Evolutionary conservation across 2,797 vertebrate species (phyloP), one percentile per base, ranked within the genome.

Genomic region (Anomalospiza imberbis): DNA sequence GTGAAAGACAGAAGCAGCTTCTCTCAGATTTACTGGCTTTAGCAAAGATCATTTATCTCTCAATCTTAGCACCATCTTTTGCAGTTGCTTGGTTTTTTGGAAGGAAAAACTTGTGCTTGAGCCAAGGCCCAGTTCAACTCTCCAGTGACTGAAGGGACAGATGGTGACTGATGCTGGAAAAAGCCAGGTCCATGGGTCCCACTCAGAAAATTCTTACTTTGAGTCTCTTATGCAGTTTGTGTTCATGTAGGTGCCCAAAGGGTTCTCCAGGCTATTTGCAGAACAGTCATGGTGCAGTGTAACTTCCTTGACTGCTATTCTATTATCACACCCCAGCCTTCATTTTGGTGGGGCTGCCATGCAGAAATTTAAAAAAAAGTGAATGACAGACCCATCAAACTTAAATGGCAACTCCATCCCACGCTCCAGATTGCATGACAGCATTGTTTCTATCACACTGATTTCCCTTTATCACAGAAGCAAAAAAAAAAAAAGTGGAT

Each of bases 401-500:
- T 82, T 82, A 87, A 94, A 89, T 93, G 83, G 85, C 85, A 93
- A 28, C 71, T 88, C 74, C 63, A 51, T 90, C 83, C 92, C 80
- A 93, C 17, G 0, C 65, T 91, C 80, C 93, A 92, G 80, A 90
- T 79, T 90, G 90, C 61, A 53, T 34, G 88, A 79, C 77, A 95
- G 83, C 77, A 45, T 90, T 93, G 81, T 93, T 92, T 92, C 72
- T 79, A 68, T 80, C 74, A 44, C 50, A 29, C 65, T 77, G 73
- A 79, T 86, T 92, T 92, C 67, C 58, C 70, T 79, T 79, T 91
- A 78, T 79, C 68, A 50, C 34, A 87, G 79, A 68, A 53, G 93
- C 81, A 88, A 95, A 95, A 94, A 92, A 96, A 34, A 34, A 95
- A 58, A 57, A 73, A 93, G 85, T 62, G 51, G 67, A 93, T 91